Evolutionary conservation across 2,797 vertebrate genomes (phyloP).

Genomic region (Micrastur ruficollis): DNA sequence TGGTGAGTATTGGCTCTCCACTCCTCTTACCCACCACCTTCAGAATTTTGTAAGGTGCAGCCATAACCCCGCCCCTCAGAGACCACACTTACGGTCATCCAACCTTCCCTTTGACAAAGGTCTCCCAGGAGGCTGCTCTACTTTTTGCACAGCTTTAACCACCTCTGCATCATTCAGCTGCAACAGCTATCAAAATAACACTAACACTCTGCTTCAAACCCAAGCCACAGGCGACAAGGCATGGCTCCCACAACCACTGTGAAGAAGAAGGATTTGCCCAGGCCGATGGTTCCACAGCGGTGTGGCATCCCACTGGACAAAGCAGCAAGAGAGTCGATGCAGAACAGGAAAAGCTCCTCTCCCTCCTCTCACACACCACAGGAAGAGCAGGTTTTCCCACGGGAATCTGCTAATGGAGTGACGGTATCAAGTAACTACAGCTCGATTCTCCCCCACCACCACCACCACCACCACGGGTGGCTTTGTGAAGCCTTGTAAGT

Average conservation of each 20-base stretch:
- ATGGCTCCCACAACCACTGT: accelerated
- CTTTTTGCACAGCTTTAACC: background rate
- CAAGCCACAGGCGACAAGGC: background rate
- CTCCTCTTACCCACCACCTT: background rate
- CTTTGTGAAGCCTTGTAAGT: background rate
- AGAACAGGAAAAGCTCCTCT: background rate
- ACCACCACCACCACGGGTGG: accelerated
- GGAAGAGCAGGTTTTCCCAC: background rate
- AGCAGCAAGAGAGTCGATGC: accelerated
- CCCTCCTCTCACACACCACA: background rate
- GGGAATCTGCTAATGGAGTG: background rate
- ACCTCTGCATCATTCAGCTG: accelerated
- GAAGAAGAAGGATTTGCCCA: background rate
- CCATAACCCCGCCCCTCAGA: background rate
- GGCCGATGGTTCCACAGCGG: accelerated
- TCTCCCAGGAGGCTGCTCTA: accelerated
- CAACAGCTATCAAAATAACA: accelerated
- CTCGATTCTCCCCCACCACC: background rate
- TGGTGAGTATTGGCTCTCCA: background rate
- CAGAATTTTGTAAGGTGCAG: background rate
- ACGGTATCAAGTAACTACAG: background rate
- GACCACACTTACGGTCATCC: background rate
- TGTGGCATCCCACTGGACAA: accelerated
- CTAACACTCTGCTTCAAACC: background rate
- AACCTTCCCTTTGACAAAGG: accelerated